Evolutionary conservation across 2,797 vertebrate species (phyloP).

Genomic region (Sebastes variabilis): DNA sequence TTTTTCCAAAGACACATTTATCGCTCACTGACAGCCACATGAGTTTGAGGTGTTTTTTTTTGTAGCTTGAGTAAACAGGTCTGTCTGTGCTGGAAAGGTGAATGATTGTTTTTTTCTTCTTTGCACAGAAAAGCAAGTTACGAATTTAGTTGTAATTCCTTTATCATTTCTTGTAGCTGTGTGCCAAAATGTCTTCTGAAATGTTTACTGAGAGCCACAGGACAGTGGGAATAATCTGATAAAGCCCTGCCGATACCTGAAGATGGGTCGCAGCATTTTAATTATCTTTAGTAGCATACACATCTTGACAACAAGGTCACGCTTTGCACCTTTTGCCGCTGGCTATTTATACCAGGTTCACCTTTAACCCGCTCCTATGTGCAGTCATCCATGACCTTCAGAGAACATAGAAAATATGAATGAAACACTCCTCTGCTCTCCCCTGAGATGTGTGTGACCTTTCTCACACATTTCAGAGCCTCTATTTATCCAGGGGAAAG

Average conservation of each 20-base stretch:
- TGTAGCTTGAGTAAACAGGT: slow-evolving; percentile 16
- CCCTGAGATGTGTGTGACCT: slow-evolving; percentile 52
- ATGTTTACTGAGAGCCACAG: neutral
- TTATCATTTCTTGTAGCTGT: neutral
- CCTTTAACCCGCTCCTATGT: slow-evolving; percentile 42
- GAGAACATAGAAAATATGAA: slow-evolving; percentile 49
- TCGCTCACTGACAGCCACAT: slow-evolving; percentile 37
- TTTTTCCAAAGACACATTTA: slow-evolving; percentile 50
- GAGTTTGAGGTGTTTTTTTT: neutral
- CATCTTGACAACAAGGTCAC: slow-evolving; percentile 1
- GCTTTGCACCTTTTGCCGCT: neutral
- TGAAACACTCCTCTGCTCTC: slow-evolving; percentile 37
- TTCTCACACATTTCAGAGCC: slow-evolving; percentile 44
- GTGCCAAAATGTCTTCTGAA: neutral
- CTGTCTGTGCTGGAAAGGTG: slow-evolving; percentile 1
- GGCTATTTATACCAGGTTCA: slow-evolving; percentile 46
- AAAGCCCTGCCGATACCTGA: neutral
- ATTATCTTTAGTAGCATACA: neutral
- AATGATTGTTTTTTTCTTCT: neutral
- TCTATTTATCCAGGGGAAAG: slow-evolving; percentile 50
- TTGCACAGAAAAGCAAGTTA: neutral
- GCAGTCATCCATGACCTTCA: slow-evolving; percentile 49
- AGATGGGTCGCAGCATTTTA: neutral
- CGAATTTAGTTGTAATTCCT: neutral
- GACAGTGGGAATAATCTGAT: neutral